Percentiles rank a stretch among this genome's conserved stretches.
Conservation (phyloP, 2,888 invertebrate species). For the Gasteruption jaculator region DNA sequence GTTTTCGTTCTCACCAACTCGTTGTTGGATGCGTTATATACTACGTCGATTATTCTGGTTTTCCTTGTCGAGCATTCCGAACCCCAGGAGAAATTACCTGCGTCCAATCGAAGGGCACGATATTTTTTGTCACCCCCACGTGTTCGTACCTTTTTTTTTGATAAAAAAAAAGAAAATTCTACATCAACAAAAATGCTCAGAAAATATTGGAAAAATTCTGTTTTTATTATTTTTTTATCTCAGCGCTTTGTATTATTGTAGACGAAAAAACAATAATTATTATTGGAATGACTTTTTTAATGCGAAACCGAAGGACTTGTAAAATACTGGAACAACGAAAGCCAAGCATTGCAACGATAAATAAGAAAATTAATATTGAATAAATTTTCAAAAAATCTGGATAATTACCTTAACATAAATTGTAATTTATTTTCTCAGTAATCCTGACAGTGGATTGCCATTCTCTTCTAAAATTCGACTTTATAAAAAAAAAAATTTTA, state of each 20-base stretch:
- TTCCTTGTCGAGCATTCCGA: constrained; percentile 95
- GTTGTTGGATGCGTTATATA: constrained; percentile 99
- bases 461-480: constrained; percentile 9
- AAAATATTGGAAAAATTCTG: neutral
- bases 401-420: no score
- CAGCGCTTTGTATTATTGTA: constrained; percentile 42
- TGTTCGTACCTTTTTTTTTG: constrained; percentile 61
- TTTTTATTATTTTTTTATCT: constrained; percentile 27
- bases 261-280: no score
- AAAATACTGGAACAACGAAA: no score
- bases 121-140: constrained; percentile 96
- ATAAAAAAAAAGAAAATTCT: constrained; percentile 8
- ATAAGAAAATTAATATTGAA: no score
- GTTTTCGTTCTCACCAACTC: constrained; percentile 99
- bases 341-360: no score
- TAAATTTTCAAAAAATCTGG: no score
- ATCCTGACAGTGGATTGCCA: neutral
- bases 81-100: constrained; percentile 98
- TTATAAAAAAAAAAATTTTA: neutral
- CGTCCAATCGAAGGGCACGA: constrained; percentile 93
- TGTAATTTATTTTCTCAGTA: no score
- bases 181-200: neutral
- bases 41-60: constrained; percentile 98
- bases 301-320: no score
- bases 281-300: no score